These are phyloP conservation scores for Andrena minutula DNA, from an alignment of 2,888 invertebrate genomes.

Conservation along the genomic window DNA sequence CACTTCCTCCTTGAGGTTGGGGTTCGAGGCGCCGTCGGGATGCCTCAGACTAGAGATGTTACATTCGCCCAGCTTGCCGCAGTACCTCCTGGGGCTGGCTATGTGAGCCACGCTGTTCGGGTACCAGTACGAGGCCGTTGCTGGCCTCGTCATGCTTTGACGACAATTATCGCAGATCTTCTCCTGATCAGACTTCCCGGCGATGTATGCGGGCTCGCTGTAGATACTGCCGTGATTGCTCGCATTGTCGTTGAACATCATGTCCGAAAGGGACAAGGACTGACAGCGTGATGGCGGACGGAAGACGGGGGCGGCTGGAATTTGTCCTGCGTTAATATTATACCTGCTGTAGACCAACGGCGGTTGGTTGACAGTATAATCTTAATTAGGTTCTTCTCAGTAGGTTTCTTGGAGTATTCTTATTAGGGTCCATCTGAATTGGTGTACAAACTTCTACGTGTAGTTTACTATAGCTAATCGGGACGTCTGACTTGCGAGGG, in stretches of 20 bases:
- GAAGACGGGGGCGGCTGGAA: constrained; percentile 81
- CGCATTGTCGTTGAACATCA: constrained; percentile 89
- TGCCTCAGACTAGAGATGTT: constrained; percentile 91
- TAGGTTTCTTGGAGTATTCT: neutral
- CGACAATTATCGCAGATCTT: constrained; percentile 92
- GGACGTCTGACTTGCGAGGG: no score
- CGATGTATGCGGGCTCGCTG: constrained; percentile 92
- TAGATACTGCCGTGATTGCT: constrained; percentile 93
- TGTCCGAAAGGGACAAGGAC: constrained; percentile 90
- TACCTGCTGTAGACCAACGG: constrained; percentile 59
- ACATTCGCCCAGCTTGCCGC: constrained; percentile 87
- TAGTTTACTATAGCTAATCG: no score
- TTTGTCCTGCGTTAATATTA: constrained; percentile 77
- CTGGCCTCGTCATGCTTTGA: constrained; percentile 89
- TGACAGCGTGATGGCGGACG: constrained; percentile 89
- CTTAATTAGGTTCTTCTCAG: neutral
- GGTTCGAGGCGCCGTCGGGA: constrained; percentile 97
- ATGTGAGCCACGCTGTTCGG: constrained; percentile 84
- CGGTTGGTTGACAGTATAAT: constrained; percentile 11
- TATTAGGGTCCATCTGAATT: neutral
- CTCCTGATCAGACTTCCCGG: constrained; percentile 86
- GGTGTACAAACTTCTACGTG: no score
- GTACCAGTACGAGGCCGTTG: constrained; percentile 89
- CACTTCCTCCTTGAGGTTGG: constrained; percentile 91
- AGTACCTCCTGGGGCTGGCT: constrained; percentile 89